A percentile compares a stretch with the other conserved stretches of the same genome.
phyloP scores from a whole-genome alignment of 2,888 invertebrate species.

The Electrophaes corylata region DNA sequence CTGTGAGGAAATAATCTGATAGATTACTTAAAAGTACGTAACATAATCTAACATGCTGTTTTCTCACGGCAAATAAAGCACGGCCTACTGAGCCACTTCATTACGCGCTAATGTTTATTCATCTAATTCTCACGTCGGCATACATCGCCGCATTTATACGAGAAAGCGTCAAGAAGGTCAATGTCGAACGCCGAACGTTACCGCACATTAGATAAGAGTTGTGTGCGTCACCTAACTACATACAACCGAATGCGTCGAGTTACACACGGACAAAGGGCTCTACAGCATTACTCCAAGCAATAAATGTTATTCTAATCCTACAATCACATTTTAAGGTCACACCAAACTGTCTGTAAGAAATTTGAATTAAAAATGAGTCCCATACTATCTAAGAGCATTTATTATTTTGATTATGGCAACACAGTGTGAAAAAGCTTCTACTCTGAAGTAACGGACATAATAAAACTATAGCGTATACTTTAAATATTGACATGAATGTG shows the following conservation, averaged over 20 bases:
- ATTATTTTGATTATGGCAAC: background rate
- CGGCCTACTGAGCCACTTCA: constrained; percentile 8
- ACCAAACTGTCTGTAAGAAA: too few species aligned
- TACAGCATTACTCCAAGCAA: too few species aligned
- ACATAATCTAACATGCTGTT: background rate
- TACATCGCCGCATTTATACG: constrained; percentile 31
- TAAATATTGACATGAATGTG: too few species aligned
- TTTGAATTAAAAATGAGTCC: too few species aligned
- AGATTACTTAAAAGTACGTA: background rate
- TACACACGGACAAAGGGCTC: background rate
- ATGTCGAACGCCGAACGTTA: constrained; percentile 40
- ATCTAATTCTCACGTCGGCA: constrained; percentile 16
- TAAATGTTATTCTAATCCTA: too few species aligned
- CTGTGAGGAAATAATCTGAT: background rate
- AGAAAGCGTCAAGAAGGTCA: constrained; percentile 52
- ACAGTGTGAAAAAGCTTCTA: too few species aligned
- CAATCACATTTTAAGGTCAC: background rate
- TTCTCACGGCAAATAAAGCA: constrained; percentile 15
- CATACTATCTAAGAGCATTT: too few species aligned
- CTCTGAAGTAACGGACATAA: too few species aligned
- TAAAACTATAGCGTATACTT: too few species aligned
- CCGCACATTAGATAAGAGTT: constrained; percentile 43
- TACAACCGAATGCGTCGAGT: background rate
- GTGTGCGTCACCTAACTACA: constrained; percentile 21
- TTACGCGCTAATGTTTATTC: constrained; percentile 16